These are phyloP conservation scores for Cosmia trapezina DNA, from an alignment of 2,888 invertebrate genomes.

Conservation along the genomic window DNA sequence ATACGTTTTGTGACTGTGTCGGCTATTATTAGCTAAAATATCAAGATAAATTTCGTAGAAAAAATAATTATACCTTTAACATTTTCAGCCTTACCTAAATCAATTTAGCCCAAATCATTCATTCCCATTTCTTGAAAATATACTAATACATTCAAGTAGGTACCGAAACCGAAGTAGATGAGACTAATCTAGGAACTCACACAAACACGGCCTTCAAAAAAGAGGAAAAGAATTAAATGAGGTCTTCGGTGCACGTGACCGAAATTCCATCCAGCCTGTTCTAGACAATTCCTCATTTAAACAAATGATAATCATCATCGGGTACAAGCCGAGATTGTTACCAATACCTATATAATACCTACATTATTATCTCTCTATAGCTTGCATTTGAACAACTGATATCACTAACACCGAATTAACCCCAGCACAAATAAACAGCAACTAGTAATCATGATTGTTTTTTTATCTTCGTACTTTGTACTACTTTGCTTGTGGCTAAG, in stretches of 20 bases:
- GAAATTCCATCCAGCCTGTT: constrained; percentile 2
- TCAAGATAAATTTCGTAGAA: neutral
- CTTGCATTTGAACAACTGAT: constrained; percentile 44
- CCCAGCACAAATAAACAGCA: constrained; percentile 45
- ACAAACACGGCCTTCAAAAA: constrained; percentile 11
- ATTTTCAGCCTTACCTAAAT: neutral
- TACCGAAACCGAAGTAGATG: neutral
- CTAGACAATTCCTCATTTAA: constrained; percentile 39
- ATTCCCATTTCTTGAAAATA: neutral
- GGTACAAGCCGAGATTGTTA: constrained; percentile 19
- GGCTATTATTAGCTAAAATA: neutral
- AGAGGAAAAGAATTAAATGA: constrained; percentile 26
- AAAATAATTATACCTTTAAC: neutral
- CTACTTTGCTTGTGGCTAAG: neutral
- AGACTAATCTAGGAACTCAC: neutral
- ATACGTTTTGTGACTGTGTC: constrained; percentile 6
- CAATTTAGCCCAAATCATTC: neutral
- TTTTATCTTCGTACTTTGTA: constrained; percentile 33
- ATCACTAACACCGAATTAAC: constrained; percentile 40
- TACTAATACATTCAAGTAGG: neutral
- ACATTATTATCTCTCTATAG: constrained; percentile 38
- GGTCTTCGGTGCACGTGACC: constrained; percentile 5
- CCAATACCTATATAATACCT: constrained; percentile 23
- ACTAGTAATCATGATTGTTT: constrained; percentile 26
- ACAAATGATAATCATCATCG: constrained; percentile 34